phyloP scores from a whole-genome alignment of 2,888 invertebrate species.

The Plemyria rubiginata region DNA sequence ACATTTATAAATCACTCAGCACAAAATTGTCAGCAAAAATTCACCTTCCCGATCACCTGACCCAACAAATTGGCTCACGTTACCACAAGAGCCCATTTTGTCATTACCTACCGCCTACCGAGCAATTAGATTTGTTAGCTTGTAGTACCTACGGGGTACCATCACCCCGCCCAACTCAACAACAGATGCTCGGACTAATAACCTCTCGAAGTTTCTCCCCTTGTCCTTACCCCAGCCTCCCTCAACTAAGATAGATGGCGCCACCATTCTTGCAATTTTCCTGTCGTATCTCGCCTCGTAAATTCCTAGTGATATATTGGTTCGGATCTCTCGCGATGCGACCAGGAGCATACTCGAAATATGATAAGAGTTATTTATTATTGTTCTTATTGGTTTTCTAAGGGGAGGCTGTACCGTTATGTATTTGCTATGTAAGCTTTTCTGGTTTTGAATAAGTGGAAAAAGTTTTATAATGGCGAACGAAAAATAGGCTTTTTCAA shows the following conservation, averaged over 20 bases:
- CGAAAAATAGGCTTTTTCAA: background rate
- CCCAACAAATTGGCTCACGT: conserved; percentile 69
- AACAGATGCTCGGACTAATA: conserved; percentile 86
- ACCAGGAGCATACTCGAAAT: conserved; percentile 85
- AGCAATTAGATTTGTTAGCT: conserved; percentile 85
- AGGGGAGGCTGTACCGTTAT: conserved; percentile 64
- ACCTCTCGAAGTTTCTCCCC: conserved; percentile 85
- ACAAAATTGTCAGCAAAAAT: conserved; percentile 20
- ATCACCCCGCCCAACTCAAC: conserved; percentile 82
- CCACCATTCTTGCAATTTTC: conserved; percentile 97
- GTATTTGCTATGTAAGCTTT: conserved; percentile 61
- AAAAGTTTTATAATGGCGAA: conserved; percentile 11
- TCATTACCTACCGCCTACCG: conserved; percentile 82
- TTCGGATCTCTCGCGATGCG: conserved; percentile 85
- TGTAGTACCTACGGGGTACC: conserved; percentile 83
- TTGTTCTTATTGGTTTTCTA: conserved; percentile 85
- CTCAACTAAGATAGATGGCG: conserved; percentile 94
- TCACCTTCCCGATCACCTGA: conserved; percentile 66
- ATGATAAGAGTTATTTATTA: conserved; percentile 86
- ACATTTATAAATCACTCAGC: conserved; percentile 14
- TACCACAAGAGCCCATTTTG: conserved; percentile 74
- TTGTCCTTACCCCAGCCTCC: conserved; percentile 66
- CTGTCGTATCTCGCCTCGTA: conserved; percentile 96
- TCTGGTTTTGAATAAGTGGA: conserved; percentile 36
- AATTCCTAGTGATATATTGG: conserved; percentile 94